Base-by-base conservation (phyloP, 1,140 invertebrate species). In the Lepidurus packardi region DNA sequence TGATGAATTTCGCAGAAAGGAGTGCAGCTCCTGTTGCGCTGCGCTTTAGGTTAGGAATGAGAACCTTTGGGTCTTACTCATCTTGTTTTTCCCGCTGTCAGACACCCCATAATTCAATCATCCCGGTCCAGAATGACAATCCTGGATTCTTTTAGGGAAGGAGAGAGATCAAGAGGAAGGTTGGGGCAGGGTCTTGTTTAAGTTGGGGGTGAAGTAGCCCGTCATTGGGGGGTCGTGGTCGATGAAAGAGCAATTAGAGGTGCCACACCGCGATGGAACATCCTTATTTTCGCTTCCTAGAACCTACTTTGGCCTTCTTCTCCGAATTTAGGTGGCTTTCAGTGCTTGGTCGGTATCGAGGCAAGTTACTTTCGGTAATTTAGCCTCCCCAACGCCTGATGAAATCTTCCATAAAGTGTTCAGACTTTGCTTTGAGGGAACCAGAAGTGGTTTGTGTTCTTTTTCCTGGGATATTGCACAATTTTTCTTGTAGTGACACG, bases 171-270 rank as follows among this genome's bases (percentile, higher is more conserved):
- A 65, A 65, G n/a, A 21, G 21, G 53, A 65, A 65, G 53, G 21
- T 7, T n/a, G 53, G 53, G 53, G 3, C 34, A 34, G 3, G 3
- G 1, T 4, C 2, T 34, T 2, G 1, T 34, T 34, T 4, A 0
- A 4, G 1, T 34, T 2, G 34, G 34, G 34, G 34, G 34, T 34
- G 34, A 34, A 34, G 34, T 34, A 34, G 34, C 34, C 34, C 34
- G 34, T 34, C 34, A 34, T 34, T 34, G 21, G 21, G 53, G 16
- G 53, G 53, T 65, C 53, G 53, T 65, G 53, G 53, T 65, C 53
- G 53, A 65, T 65, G 53, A 65, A 65, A 65, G 53, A 65, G 53
- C 53, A 65, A 65, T 65, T 65, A 65, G 53, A 65, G 53, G 53
- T 65, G 53, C 53, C 53, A 65, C 53, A 65, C 53, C 21, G 53